Percentiles rank a stretch among this genome's conserved stretches.
Evolutionary conservation across 2,113 vertebrate genomes (phyloP).

Genomic region (Passerina amoena): DNA sequence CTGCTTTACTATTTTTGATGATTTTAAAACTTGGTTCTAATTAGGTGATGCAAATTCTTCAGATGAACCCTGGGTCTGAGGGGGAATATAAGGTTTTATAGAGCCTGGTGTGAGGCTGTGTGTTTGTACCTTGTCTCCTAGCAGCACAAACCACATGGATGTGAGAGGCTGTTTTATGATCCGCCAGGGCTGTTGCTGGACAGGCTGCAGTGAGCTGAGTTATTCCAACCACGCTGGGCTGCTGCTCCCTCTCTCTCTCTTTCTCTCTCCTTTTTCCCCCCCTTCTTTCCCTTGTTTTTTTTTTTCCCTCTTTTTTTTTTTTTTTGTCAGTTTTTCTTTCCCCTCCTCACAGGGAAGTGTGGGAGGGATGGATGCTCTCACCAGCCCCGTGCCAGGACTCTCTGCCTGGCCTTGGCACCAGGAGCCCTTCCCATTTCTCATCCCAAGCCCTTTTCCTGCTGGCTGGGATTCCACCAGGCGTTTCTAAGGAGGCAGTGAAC

Average conservation of each 20-base stretch:
- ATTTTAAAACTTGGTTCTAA: conserved; percentile 24
- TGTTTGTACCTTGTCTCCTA: conserved; percentile 69
- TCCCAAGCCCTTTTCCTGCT: not conserved
- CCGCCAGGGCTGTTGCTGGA: conserved; percentile 35
- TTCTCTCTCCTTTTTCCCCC: not conserved
- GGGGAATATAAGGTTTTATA: conserved; percentile 47
- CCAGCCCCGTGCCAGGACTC: not conserved
- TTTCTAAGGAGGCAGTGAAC: conserved; percentile 26
- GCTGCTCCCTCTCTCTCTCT: not conserved
- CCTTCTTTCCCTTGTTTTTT: too few relatives aligned
- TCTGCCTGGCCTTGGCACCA: not conserved
- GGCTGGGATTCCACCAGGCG: conserved; percentile 4
- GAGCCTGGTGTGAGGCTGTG: not conserved
- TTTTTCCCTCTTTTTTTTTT: not conserved
- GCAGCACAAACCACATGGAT: conserved; percentile 59
- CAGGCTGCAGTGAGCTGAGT: not conserved
- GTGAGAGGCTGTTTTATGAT: conserved; percentile 42
- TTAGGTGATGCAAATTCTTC: conserved; percentile 63
- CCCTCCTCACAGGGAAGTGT: not conserved
- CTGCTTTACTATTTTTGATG: not conserved
- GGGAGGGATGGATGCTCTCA: not conserved
- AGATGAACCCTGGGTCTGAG: conserved; percentile 19
- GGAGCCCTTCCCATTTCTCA: not conserved
- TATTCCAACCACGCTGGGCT: not conserved
- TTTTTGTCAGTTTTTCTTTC: not conserved